Evolutionary conservation across 2,113 vertebrate species (phyloP).

Genomic region (Caranx ignobilis): DNA sequence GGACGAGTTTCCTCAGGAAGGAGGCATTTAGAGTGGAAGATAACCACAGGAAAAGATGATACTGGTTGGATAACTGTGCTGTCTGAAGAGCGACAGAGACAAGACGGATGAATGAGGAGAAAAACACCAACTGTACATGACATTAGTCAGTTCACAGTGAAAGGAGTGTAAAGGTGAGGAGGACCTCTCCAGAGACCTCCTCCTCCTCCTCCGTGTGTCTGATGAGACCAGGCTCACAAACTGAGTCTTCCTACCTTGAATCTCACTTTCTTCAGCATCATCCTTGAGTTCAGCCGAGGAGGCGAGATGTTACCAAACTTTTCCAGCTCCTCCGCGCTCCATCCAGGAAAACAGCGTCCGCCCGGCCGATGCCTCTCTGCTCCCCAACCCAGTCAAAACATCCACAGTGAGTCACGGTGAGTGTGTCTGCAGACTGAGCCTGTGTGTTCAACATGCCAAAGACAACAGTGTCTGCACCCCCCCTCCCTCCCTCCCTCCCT

Average conservation of each 20-base stretch:
- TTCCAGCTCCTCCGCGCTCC: slow-evolving; percentile 29
- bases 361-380: background rate
- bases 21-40: background rate
- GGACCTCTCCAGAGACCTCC: no score
- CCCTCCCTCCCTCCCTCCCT: slow-evolving; percentile 44
- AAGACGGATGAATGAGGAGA: background rate
- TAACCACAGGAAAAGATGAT: background rate
- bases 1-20: background rate
- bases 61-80: background rate
- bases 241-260: slow-evolving; percentile 73
- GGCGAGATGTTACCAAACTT: background rate
- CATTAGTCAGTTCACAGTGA: no score
- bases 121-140: no score
- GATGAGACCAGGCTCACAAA: no score
- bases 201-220: no score
- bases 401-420: slow-evolving; percentile 23
- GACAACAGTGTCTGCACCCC: slow-evolving; percentile 67
- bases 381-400: slow-evolving; percentile 34
- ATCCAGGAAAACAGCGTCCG: slow-evolving; percentile 1
- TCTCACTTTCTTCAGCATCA: slow-evolving; percentile 78
- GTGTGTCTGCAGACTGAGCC: slow-evolving; percentile 20
- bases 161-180: no score
- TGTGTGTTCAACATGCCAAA: slow-evolving; percentile 57
- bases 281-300: slow-evolving; percentile 10
- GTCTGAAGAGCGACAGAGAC: background rate